phyloP scores from a whole-genome alignment of 2,113 vertebrate species.

The Aspiorhynchus laticeps region DNA sequence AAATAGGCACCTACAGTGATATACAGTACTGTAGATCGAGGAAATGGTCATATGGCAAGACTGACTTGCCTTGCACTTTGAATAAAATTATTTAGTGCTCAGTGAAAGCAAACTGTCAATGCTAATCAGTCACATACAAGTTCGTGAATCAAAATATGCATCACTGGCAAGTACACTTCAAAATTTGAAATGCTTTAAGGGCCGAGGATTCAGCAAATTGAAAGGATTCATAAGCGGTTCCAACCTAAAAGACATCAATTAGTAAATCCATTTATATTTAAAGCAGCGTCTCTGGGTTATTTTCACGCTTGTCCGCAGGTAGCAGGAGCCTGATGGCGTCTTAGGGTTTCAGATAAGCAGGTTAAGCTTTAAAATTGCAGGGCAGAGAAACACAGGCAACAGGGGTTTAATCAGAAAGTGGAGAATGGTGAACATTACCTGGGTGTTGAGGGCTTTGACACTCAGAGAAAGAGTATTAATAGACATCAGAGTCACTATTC shows the following conservation, averaged over 20 bases:
- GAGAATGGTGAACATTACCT: constrained; percentile 49
- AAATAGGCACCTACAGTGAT: background rate
- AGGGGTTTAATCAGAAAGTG: constrained; percentile 65
- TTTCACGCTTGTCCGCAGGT: constrained; percentile 71
- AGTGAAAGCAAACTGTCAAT: background rate
- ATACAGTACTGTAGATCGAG: background rate
- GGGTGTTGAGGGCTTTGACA: background rate
- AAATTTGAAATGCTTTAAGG: constrained; percentile 32
- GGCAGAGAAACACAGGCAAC: constrained; percentile 56
- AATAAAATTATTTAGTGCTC: background rate
- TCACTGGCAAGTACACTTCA: background rate
- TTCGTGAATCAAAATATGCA: background rate
- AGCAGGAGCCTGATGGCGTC: constrained; percentile 67
- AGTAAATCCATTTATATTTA: constrained; percentile 81
- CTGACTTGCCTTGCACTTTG: background rate
- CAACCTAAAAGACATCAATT: constrained; percentile 73
- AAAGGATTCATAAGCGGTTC: constrained; percentile 70
- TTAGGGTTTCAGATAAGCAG: constrained; percentile 63
- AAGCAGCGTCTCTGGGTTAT: constrained; percentile 73
- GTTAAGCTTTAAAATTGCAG: constrained; percentile 44
- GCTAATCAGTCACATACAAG: background rate
- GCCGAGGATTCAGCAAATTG: constrained; percentile 63
- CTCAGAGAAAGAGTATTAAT: background rate
- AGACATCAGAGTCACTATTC: background rate
- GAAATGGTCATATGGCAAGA: background rate